Base-by-base conservation (phyloP, 2,113 vertebrate genomes). In the Oncorhynchus tshawytscha region DNA sequence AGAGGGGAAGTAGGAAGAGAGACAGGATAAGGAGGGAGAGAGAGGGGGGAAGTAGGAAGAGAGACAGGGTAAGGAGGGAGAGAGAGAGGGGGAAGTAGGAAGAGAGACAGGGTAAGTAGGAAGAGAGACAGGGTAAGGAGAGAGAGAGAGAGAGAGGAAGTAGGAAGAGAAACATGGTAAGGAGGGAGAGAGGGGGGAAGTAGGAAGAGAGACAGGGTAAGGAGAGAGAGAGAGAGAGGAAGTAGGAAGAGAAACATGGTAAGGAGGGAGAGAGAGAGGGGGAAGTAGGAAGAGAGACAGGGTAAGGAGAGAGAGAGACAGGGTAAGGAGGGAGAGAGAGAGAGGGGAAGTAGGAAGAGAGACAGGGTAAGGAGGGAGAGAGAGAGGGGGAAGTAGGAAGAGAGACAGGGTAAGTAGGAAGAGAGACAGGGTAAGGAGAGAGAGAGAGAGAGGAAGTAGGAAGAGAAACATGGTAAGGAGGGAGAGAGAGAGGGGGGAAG, bases 111-210 rank as follows among this genome's bases (percentile, higher is more conserved):
- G 25, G 25, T 25, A 25, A 25, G 25, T 25, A 25, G 25, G 25
- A 66, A 67, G 66, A 71, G 74, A 73, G 71, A 39, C 8, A 66
- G 39, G 76, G 75, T 27, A 60, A 39, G 13, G 45, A 79, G 77
- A 76, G 78, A 72, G 74, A 68, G 74, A 67, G 69, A 64, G 69
- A 27, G 27, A 29, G 27, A 3, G 68, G 25, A 25, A 25, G 25
- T 25, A 25, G 25, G 25, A 66, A 67, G 66, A 71, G 74, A 73
- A 69, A 39, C 8, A 66, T 29, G 76, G 75, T 27, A 60, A 39
- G 13, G 45, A 79, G 77, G 78, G 78, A 72, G 74, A 68, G 69
- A 64, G 79, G 25, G 69, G 67, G 79, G 25, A 25, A 25, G 25
- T 25, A 25, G 11, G 68, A 66, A 67, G 66, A 71, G 74, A 73